Percentiles rank a stretch among this genome's conserved stretches.
These are phyloP conservation scores for Cyanoramphus novaezelandiae DNA, from an alignment of 2,113 vertebrate genomes.

Conservation along the genomic window DNA sequence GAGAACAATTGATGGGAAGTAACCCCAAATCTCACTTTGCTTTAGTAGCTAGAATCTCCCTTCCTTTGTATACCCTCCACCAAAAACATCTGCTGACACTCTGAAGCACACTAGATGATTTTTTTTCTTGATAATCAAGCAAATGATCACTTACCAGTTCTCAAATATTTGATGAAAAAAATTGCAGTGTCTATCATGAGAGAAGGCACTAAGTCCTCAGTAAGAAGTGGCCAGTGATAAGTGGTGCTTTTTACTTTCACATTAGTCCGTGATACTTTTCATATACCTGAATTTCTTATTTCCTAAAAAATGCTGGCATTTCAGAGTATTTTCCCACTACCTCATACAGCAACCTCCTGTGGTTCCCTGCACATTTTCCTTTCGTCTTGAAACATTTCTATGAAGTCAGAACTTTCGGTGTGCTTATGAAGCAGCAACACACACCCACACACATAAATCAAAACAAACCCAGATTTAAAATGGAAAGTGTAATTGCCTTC, in stretches of 20 bases:
- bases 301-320: background rate
- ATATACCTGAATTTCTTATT: fast-evolving
- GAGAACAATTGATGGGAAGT: background rate
- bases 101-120: background rate
- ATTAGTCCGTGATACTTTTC: fast-evolving
- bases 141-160: background rate
- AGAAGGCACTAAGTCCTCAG: background rate
- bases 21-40: background rate
- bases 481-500: background rate
- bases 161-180: too few species aligned
- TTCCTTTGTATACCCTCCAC: background rate
- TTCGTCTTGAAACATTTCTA: background rate
- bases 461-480: background rate
- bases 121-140: background rate
- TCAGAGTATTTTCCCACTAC: background rate
- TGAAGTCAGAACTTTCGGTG: background rate
- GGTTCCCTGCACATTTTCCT: background rate
- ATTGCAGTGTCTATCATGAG: background rate
- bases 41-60: background rate
- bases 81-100: background rate
- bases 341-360: background rate
- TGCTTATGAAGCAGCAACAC: background rate
- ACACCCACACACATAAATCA: background rate
- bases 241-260: background rate
- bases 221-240: fast-evolving